These are phyloP conservation scores for Cyprinodon diabolis DNA, from an alignment of 2,797 vertebrate genomes.

Conservation along the genomic window DNA sequence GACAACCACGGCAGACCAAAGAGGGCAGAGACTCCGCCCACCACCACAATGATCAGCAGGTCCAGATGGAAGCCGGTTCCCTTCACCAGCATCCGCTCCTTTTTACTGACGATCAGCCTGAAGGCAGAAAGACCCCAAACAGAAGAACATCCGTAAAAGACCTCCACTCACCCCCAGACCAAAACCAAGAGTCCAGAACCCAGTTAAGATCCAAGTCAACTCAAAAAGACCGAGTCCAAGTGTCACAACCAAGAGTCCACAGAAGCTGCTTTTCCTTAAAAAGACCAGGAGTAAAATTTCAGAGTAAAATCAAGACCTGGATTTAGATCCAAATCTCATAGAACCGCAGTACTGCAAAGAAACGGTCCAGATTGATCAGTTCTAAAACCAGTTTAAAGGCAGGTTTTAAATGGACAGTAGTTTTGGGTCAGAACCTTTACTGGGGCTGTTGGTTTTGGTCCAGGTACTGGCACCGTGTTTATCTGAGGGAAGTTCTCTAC, in stretches of 20 bases:
- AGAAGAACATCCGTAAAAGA: neutral
- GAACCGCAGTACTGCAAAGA: too few species aligned
- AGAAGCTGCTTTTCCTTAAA: too few species aligned
- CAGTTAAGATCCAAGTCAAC: neutral
- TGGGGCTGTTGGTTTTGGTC: too few species aligned
- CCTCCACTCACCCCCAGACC: neutral
- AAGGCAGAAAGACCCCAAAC: neutral
- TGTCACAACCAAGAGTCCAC: neutral
- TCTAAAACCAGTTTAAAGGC: too few species aligned
- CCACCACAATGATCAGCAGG: slow-evolving; percentile 88
- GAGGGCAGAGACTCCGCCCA: slow-evolving; percentile 88
- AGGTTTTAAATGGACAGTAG: too few species aligned
- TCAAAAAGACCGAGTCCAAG: neutral
- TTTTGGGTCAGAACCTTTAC: too few species aligned
- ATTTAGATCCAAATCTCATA: too few species aligned
- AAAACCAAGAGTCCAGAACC: neutral
- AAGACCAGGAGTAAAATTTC: neutral
- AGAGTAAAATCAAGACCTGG: neutral
- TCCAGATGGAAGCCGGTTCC: slow-evolving; percentile 94
- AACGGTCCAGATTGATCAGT: too few species aligned
- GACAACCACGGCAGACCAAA: slow-evolving; percentile 94
- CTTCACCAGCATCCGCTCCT: slow-evolving; percentile 91
- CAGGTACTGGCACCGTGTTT: neutral
- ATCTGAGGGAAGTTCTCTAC: slow-evolving; percentile 19
- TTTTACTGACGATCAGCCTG: slow-evolving; percentile 92